Evolutionary conservation across 2,113 vertebrate species (phyloP).

Genomic region (Sorex araneus): DNA sequence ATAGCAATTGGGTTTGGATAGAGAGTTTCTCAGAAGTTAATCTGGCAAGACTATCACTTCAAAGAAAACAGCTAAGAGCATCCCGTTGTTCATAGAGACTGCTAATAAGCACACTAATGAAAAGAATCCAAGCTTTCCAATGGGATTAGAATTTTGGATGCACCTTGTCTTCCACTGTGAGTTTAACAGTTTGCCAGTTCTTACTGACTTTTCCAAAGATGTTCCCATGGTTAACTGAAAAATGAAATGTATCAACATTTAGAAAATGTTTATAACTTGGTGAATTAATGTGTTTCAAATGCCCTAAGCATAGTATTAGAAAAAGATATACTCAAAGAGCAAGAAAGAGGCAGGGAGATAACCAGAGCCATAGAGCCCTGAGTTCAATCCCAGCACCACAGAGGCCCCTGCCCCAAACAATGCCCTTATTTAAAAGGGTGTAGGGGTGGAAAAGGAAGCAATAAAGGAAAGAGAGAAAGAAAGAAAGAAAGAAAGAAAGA

Average conservation of each 20-base stretch:
- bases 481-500: too few relatives aligned
- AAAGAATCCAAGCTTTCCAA: slow-evolving; percentile 12
- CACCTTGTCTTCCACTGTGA: slow-evolving; percentile 26
- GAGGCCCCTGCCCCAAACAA: too few relatives aligned
- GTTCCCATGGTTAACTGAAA: not conserved
- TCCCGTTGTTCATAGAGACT: not conserved
- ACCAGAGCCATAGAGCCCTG: too few relatives aligned
- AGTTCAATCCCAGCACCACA: too few relatives aligned
- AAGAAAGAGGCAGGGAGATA: not conserved
- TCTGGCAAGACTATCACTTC: not conserved
- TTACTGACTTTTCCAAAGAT: not conserved
- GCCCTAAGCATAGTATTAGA: not conserved
- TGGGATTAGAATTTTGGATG: slow-evolving; percentile 14
- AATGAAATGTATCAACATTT: slow-evolving; percentile 17
- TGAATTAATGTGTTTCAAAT: not conserved
- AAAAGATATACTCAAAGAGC: not conserved
- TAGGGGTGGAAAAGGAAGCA: too few relatives aligned
- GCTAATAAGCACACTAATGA: too few relatives aligned
- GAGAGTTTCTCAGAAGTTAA: slow-evolving; percentile 58
- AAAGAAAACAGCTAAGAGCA: slow-evolving; percentile 2
- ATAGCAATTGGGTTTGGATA: not conserved
- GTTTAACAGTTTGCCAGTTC: not conserved
- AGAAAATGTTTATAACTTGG: slow-evolving; percentile 14
- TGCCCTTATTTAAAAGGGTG: too few relatives aligned
- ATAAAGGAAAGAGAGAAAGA: too few relatives aligned